Conservation (phyloP, 1,140 invertebrate species). For the Cecropterus lyciades region DNA sequence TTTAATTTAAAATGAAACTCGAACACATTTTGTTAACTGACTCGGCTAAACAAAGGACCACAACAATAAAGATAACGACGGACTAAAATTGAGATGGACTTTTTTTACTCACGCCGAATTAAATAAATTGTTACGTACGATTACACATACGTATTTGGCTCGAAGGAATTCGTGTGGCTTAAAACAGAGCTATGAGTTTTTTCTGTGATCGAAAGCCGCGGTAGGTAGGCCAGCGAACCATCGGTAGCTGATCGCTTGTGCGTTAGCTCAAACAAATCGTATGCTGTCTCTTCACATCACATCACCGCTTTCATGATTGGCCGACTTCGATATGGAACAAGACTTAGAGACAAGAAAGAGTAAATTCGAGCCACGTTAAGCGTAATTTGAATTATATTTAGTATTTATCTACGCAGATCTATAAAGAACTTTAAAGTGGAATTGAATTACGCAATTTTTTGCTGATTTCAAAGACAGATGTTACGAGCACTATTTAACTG, state of each 20-base stretch:
- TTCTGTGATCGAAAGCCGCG: constrained; percentile 55
- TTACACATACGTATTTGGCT: constrained; percentile 79
- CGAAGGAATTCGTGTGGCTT: constrained; percentile 77
- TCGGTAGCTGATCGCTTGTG: constrained; percentile 75
- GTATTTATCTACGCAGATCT: neutral
- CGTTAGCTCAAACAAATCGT: constrained; percentile 81
- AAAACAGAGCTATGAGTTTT: constrained; percentile 69
- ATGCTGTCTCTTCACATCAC: constrained; percentile 73
- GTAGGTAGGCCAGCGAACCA: constrained; percentile 80
- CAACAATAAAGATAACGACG: constrained; percentile 43
- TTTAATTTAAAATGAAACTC: neutral
- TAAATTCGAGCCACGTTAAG: neutral
- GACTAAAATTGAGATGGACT: constrained; percentile 42
- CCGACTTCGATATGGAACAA: constrained; percentile 40
- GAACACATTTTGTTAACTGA: constrained; percentile 12
- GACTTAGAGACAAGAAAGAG: constrained; percentile 25
- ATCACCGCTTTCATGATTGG: constrained; percentile 60
- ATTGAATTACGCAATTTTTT: neutral
- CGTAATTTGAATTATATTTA: neutral
- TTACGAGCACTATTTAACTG: neutral
- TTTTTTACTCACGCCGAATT: constrained; percentile 55
- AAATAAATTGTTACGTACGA: constrained; percentile 79
- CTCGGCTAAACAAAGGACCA: constrained; percentile 36
- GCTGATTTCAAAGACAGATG: neutral
- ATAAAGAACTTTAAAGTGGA: no score